Conservation (phyloP, 2,113 vertebrate genomes). For the Haemorhous mexicanus region DNA sequence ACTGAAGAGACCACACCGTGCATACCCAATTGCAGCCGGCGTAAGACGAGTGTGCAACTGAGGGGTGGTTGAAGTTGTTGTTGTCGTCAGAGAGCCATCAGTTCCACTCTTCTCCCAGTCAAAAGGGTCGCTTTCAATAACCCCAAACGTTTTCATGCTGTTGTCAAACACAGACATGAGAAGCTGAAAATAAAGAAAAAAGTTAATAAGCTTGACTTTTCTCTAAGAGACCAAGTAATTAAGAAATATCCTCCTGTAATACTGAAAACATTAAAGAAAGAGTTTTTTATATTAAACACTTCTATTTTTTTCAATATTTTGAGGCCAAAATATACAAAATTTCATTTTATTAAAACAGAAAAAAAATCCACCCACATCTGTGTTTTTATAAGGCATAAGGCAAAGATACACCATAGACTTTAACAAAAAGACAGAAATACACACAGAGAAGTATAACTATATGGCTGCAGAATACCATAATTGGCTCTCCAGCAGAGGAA, state of each 20-base stretch:
- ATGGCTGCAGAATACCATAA: background rate
- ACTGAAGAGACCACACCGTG: background rate
- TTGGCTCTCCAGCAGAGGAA: background rate
- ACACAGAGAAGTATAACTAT: background rate
- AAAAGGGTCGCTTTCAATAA: slow-evolving; percentile 93
- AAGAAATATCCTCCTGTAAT: background rate
- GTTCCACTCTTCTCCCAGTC: slow-evolving; percentile 94
- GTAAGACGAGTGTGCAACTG: slow-evolving; percentile 95
- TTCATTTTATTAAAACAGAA: background rate
- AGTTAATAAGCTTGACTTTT: background rate
- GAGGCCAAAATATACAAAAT: background rate
- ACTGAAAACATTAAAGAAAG: background rate
- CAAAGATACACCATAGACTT: background rate
- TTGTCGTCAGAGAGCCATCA: slow-evolving; percentile 87
- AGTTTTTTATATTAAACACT: background rate
- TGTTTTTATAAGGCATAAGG: background rate
- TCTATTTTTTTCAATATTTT: background rate
- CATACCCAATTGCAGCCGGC: slow-evolving; percentile 89
- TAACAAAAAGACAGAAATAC: background rate
- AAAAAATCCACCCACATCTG: background rate
- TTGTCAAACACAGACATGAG: slow-evolving; percentile 96
- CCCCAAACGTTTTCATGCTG: slow-evolving; percentile 93
- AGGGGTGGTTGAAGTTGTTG: slow-evolving; percentile 85
- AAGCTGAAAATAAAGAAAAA: slow-evolving; percentile 76
- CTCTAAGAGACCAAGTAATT: background rate